These are phyloP conservation scores for Caenorhabditis tropicalis DNA, from an alignment of 1,140 invertebrate species.

Conservation along the genomic window DNA sequence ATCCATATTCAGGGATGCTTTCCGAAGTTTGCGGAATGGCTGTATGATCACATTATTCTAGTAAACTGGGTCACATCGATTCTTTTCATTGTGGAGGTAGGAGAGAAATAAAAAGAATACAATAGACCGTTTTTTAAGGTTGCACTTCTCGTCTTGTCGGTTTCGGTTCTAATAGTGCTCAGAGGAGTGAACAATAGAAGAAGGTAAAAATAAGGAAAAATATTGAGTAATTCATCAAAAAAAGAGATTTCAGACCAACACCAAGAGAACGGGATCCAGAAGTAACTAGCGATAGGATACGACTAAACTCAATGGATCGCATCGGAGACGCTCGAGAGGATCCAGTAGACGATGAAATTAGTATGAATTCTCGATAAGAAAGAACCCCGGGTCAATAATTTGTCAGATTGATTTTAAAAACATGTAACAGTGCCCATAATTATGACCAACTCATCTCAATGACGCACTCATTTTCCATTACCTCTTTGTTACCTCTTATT, in stretches of 20 bases:
- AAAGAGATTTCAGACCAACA: neutral
- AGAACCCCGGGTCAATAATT: neutral
- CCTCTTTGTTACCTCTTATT: neutral
- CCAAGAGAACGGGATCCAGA: neutral
- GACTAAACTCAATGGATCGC: constrained; percentile 39
- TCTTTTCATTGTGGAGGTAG: constrained; percentile 6
- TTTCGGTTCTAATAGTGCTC: neutral
- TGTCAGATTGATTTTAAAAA: neutral
- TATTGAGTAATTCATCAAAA: neutral
- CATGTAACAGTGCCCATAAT: constrained; percentile 5
- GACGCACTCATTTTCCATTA: constrained; percentile 11
- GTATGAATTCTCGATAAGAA: neutral
- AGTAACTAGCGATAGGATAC: neutral
- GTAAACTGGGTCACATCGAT: constrained; percentile 29
- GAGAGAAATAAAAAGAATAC: neutral
- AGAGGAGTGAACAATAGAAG: neutral
- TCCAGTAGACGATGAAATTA: no score
- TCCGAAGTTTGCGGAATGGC: constrained; percentile 27
- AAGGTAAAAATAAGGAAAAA: neutral
- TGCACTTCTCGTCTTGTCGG: neutral
- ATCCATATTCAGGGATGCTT: constrained; percentile 32
- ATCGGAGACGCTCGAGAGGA: neutral
- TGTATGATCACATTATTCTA: constrained; percentile 31
- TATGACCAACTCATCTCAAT: constrained; percentile 8
- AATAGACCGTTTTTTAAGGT: neutral